A percentile compares a stretch with the other conserved stretches of the same genome.
Evolutionary conservation across 2,797 vertebrate species (phyloP).

Genomic region (Triplophysa bombifrons): DNA sequence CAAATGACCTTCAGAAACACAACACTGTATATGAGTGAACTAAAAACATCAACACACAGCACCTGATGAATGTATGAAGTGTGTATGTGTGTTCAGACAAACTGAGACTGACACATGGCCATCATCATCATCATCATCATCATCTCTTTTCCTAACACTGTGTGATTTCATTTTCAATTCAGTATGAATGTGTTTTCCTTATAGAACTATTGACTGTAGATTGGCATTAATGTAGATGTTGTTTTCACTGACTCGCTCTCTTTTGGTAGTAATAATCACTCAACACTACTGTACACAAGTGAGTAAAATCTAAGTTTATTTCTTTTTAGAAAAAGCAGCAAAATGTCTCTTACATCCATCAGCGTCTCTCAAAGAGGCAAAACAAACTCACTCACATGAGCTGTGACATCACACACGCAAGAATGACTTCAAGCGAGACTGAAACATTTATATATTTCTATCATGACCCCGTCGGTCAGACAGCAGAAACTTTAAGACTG

Average conservation of each 20-base stretch:
- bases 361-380: conserved; percentile 45
- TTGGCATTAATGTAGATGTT: no score
- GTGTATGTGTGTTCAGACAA: no score
- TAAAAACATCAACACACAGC: no score
- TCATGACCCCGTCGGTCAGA: conserved; percentile 15
- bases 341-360: conserved; percentile 55
- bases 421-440: neutral
- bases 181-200: no score
- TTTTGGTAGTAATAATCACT: neutral
- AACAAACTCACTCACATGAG: neutral
- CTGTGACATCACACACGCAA: neutral
- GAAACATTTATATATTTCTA: conserved; percentile 11
- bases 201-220: no score
- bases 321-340: conserved; percentile 59
- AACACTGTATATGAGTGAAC: no score
- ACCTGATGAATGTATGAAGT: no score
- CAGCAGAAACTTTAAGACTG: neutral
- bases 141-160: no score
- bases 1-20: no score
- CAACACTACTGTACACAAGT: neutral
- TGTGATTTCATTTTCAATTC: no score
- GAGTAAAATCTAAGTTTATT: conserved; percentile 56
- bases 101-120: no score
- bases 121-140: no score
- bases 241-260: neutral